A percentile compares a stretch with the other conserved stretches of the same genome.
These are phyloP conservation scores for Palythoa grandis DNA, from an alignment of 92 coral and sea anemone genomes.

Conservation along the genomic window DNA sequence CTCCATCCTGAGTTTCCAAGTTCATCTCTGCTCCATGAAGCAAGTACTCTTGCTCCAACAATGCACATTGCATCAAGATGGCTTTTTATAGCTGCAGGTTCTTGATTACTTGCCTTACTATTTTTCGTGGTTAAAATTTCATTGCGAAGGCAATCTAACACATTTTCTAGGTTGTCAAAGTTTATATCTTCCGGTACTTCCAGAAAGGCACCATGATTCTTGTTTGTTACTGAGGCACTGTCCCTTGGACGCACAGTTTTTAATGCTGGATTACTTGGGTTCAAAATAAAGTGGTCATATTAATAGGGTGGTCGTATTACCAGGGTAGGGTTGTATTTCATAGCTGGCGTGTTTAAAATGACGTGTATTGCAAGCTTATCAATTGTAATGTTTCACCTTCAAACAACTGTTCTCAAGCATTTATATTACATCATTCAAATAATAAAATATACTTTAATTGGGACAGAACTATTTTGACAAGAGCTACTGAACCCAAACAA, in stretches of 20 bases:
- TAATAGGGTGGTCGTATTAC: no score
- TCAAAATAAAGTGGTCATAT: no score
- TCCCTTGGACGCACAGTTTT: conserved; percentile 48
- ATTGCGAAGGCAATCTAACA: conserved; percentile 23
- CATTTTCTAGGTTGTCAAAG: conserved; percentile 36
- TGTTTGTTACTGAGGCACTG: conserved; percentile 37
- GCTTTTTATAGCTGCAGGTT: neutral
- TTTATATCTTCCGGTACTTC: conserved; percentile 23
- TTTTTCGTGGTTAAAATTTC: conserved; percentile 12
- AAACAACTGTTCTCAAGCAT: no score
- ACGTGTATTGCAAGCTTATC: no score
- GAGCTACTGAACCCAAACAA: no score
- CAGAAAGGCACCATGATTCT: conserved; percentile 29
- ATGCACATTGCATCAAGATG: conserved; percentile 42
- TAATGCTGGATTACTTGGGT: conserved; percentile 28
- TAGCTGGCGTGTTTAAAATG: no score
- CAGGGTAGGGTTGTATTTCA: no score
- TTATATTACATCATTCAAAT: no score
- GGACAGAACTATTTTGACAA: no score
- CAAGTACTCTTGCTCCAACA: conserved; percentile 47
- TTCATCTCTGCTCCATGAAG: conserved; percentile 51
- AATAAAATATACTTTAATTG: no score
- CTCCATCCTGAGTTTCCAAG: conserved; percentile 58
- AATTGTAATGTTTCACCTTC: no score
- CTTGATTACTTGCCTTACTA: neutral